Percentiles rank a stretch among this genome's conserved stretches.
Evolutionary conservation across 2,888 invertebrate species (phyloP).

Genomic region (Conomelus anceps): DNA sequence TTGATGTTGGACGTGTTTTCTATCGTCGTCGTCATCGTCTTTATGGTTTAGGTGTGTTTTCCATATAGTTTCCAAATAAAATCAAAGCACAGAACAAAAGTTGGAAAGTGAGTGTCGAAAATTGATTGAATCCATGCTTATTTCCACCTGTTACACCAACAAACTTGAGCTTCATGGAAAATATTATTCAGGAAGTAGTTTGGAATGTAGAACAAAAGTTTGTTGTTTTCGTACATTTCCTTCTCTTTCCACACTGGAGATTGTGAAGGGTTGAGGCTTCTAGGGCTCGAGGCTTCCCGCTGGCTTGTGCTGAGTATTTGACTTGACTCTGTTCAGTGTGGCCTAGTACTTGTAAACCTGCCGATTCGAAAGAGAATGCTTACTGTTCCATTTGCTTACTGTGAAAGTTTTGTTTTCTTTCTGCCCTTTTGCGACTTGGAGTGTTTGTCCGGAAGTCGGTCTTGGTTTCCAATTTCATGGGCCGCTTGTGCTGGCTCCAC

Average conservation of each 20-base stretch:
- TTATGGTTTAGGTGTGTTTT: no score
- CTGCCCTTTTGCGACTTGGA: background rate
- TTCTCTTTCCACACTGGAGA: background rate
- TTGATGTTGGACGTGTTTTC: no score
- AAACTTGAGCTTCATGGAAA: background rate
- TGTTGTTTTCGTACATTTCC: background rate
- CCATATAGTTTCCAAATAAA: background rate
- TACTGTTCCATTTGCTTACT: background rate
- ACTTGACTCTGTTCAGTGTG: background rate
- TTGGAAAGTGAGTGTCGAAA: background rate
- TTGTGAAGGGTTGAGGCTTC: background rate
- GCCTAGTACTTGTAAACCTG: background rate
- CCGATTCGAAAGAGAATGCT: background rate
- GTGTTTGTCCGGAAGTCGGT: background rate
- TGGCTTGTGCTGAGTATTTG: background rate
- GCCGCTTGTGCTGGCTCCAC: background rate
- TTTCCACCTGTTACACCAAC: background rate
- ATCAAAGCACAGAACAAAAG: background rate
- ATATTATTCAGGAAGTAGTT: background rate
- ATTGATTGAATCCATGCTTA: background rate
- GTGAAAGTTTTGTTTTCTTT: background rate
- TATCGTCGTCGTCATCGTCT: no score
- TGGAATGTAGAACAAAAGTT: background rate
- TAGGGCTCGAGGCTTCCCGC: no score
- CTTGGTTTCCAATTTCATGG: background rate